Evolutionary conservation across 1,140 invertebrate species (phyloP), one percentile per base, ranked within the genome.

Genomic region (Steinernema khuongi): DNA sequence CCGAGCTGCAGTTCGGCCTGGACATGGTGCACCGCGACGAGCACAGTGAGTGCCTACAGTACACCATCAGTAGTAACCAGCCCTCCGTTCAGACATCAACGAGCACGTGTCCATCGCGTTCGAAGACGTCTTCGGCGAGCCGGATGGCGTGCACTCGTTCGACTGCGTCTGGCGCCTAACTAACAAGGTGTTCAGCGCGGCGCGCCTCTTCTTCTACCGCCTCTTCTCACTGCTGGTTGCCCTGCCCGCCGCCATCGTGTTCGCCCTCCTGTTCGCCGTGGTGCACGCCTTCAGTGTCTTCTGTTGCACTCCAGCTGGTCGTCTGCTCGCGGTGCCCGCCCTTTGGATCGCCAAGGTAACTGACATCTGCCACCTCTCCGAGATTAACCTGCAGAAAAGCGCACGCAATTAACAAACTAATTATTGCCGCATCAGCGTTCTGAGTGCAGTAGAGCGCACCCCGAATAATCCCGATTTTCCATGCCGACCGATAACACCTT

Each of bases 101-200:
- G 71, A 75, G 17, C 72, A 77, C 41, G 68, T 77, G 41, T 28
- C 73, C n/a, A 32, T 75, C 32, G 41, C 26, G 72, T 89, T 88
- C 76, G 87, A 89, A 75, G 87, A 89, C 77, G 81, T 88, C 22
- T 77, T 89, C 18, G 88, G 86, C 1, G 88, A 89, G 74, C 87
- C 88, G 14, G 85, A 87, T 30, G 82, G 82, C 17, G 80, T 81
- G 22, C 87, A 88, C 43, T 84, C 86, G 43, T 84, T 86, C 67
- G 86, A 88, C 70, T 85, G 85, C 69, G 82, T 87, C 1, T 89
- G 88, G 87, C 80, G 81, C 41, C 69, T 85, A 29, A 83, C 86
- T 1, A 87, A 85, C 81, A 81, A 82, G 4, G 36, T 33, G 7
- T 73, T 73, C 72, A 86, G 76, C 71, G 81, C 80, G 26, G 83